These are phyloP conservation scores for Drosophila kuntzei DNA, from an alignment of 2,888 invertebrate species.

Conservation along the genomic window DNA sequence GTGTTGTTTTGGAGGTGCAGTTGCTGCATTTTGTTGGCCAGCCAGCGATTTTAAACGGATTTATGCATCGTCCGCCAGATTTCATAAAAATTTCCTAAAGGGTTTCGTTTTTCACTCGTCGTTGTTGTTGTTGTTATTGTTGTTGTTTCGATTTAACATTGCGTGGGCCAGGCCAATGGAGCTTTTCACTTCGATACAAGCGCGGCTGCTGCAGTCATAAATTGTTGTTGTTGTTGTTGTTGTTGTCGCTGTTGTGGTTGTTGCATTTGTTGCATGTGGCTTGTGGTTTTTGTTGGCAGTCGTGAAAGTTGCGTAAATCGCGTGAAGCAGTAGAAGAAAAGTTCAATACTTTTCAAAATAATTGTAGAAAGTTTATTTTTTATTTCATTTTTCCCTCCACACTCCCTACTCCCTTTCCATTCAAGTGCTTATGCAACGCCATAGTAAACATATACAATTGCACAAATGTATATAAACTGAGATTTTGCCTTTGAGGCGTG, in stretches of 20 bases:
- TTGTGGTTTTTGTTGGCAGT: slow-evolving; percentile 57
- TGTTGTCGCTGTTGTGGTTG: slow-evolving; percentile 35
- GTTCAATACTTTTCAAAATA: slow-evolving; percentile 78
- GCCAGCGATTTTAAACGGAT: slow-evolving; percentile 73
- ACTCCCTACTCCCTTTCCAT: slow-evolving; percentile 9
- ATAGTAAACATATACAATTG: slow-evolving; percentile 10
- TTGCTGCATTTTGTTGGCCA: slow-evolving; percentile 56
- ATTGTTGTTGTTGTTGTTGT: slow-evolving; percentile 55
- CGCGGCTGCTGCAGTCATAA: slow-evolving; percentile 64
- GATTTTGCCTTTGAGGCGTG: slow-evolving; percentile 42
- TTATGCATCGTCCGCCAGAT: slow-evolving; percentile 66
- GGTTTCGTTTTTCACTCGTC: slow-evolving; percentile 71
- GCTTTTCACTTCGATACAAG: slow-evolving; percentile 65
- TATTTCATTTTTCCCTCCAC: slow-evolving; percentile 17
- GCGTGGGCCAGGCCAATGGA: slow-evolving; percentile 68
- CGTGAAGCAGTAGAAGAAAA: slow-evolving; percentile 77
- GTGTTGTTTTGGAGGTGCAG: slow-evolving; percentile 68
- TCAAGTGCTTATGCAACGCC: slow-evolving; percentile 54
- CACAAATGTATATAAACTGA: slow-evolving; percentile 14
- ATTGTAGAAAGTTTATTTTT: slow-evolving; percentile 76
- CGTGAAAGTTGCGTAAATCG: slow-evolving; percentile 82
- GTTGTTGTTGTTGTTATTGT: slow-evolving; percentile 19
- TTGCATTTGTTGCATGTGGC: slow-evolving; percentile 26
- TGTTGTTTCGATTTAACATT: slow-evolving; percentile 46
- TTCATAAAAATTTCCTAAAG: slow-evolving; percentile 77